A percentile compares a stretch with the other conserved stretches of the same genome.
phyloP scores from a whole-genome alignment of 1,140 invertebrate species.

The Cydia pomonella region DNA sequence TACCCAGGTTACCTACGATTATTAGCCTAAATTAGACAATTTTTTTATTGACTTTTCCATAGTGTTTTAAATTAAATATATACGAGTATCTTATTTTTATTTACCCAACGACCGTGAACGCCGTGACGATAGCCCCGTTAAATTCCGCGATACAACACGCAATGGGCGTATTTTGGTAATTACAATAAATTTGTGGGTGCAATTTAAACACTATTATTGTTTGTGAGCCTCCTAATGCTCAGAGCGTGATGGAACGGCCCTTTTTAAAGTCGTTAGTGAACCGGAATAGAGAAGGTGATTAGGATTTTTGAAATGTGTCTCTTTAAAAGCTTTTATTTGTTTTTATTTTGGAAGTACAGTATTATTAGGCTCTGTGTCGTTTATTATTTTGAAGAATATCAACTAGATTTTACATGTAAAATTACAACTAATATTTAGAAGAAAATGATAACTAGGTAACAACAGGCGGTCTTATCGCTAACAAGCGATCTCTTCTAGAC shows the following conservation, averaged over 20 bases:
- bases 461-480: too few species aligned
- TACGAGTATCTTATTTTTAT: neutral
- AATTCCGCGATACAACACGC: slow-evolving; percentile 43
- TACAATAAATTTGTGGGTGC: slow-evolving; percentile 55
- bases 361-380: neutral
- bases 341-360: neutral
- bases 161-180: slow-evolving; percentile 54
- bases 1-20: too few species aligned
- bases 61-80: neutral
- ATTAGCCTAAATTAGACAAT: too few species aligned
- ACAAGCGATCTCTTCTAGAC: too few species aligned
- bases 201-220: slow-evolving; percentile 56
- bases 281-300: slow-evolving; percentile 11
- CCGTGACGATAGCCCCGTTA: neutral
- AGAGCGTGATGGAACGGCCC: slow-evolving; percentile 57
- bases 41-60: neutral
- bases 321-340: slow-evolving; percentile 7
- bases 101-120: neutral
- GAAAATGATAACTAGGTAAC: too few species aligned
- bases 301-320: slow-evolving; percentile 2
- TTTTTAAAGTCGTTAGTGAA: slow-evolving; percentile 47
- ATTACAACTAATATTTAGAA: too few species aligned
- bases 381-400: too few species aligned
- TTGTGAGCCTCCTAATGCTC: slow-evolving; percentile 50
- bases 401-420: too few species aligned